Percentiles rank a stretch among this genome's conserved stretches.
Evolutionary conservation across 2,797 vertebrate genomes (phyloP).

Genomic region (Podargus strigoides): DNA sequence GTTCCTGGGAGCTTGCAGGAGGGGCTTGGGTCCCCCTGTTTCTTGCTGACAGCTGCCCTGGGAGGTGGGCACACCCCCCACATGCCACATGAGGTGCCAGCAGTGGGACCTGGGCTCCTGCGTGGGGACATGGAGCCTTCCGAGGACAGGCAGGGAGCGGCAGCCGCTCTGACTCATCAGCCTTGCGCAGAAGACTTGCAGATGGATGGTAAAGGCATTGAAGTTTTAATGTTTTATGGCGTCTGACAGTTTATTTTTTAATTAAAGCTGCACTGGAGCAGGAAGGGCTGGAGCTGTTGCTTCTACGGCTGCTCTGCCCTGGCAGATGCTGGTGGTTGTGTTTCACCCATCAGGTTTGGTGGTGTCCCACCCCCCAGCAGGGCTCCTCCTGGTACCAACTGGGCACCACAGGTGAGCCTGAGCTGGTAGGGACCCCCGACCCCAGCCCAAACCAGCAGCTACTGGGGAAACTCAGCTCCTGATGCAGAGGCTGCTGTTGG

Average conservation of each 20-base stretch:
- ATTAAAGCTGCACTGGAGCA: rapidly evolving
- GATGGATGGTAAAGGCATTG: neutral
- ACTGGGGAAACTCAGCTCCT: neutral
- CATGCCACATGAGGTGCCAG: neutral
- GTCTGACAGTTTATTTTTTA: constrained; percentile 13
- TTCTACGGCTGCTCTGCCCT: neutral
- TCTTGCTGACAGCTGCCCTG: rapidly evolving
- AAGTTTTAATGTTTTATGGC: neutral
- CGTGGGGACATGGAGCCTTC: neutral
- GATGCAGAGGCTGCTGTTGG: neutral
- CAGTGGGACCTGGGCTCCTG: neutral
- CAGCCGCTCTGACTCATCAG: neutral
- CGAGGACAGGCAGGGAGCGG: neutral
- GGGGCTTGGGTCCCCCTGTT: neutral
- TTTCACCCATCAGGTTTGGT: neutral
- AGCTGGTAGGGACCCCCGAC: neutral
- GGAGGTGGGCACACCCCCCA: neutral
- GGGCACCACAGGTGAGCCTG: rapidly evolving
- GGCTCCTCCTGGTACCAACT: no score
- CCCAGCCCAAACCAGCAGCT: neutral
- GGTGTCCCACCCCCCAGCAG: no score
- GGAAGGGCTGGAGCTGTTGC: neutral
- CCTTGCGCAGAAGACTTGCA: neutral
- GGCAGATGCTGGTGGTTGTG: neutral
- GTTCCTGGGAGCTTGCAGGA: neutral